Evolutionary conservation across 2,888 invertebrate species (phyloP).

Genomic region (Pseudococcus longispinus): DNA sequence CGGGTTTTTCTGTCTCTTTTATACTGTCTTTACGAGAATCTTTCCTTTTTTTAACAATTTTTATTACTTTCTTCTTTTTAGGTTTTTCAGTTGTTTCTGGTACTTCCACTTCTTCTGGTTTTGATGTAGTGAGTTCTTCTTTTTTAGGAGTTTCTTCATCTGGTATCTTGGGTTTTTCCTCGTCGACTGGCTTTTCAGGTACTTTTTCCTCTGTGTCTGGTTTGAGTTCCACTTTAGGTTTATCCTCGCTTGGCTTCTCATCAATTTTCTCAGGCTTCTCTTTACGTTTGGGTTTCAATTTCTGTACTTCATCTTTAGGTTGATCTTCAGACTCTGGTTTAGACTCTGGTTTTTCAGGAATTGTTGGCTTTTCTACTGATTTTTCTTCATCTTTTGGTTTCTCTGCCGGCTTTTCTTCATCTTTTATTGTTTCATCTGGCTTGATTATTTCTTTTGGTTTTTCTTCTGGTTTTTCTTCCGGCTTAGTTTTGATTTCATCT

Average conservation of each 20-base stretch:
- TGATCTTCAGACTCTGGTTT: neutral
- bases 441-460: no score
- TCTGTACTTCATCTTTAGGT: constrained; percentile 58
- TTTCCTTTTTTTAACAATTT: constrained; percentile 24
- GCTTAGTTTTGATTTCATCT: neutral
- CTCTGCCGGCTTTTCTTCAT: neutral
- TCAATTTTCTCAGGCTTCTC: constrained; percentile 61
- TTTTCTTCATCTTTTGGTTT: no score
- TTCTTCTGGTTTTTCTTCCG: neutral
- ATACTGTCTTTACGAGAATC: constrained; percentile 18
- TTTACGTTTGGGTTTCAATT: constrained; percentile 62
- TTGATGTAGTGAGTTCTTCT: neutral
- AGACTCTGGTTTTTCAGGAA: neutral
- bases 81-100: constrained; percentile 33
- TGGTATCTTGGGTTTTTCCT: neutral
- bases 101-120: constrained; percentile 17
- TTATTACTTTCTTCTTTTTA: neutral
- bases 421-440: neutral
- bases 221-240: neutral
- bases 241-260: neutral
- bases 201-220: neutral
- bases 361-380: neutral
- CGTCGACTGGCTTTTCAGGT: neutral
- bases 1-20: neutral
- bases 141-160: neutral